Evolutionary conservation across 2,797 vertebrate species (phyloP).

Genomic region (Syngnathus rostellatus): DNA sequence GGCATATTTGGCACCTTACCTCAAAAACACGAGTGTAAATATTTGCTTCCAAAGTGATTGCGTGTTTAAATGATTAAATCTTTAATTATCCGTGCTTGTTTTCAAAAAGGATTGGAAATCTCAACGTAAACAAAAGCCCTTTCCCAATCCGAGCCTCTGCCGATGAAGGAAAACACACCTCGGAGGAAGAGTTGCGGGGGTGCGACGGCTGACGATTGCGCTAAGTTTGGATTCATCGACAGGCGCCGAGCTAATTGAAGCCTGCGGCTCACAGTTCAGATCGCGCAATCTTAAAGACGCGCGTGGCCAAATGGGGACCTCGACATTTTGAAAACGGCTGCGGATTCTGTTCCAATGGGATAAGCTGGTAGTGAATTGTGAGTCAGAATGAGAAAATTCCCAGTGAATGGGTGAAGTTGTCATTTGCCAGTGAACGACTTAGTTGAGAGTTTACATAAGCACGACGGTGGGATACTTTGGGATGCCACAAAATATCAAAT

Average conservation of each 20-base stretch:
- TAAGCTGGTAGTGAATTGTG: no score
- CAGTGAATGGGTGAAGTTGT: background rate
- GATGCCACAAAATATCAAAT: background rate
- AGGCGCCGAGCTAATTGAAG: background rate
- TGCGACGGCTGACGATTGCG: background rate
- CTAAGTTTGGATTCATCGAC: background rate
- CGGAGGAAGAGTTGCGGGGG: background rate
- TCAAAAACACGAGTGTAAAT: background rate
- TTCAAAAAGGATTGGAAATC: constrained; percentile 31
- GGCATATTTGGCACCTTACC: background rate
- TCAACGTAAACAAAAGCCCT: constrained; percentile 28
- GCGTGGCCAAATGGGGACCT: background rate
- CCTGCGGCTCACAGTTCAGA: background rate
- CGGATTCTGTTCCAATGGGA: background rate
- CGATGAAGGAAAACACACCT: background rate
- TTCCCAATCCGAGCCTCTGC: background rate
- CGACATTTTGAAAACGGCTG: background rate
- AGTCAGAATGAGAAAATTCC: background rate
- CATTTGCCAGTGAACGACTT: no score
- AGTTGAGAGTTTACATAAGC: no score
- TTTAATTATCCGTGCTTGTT: constrained; percentile 39
- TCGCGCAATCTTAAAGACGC: background rate
- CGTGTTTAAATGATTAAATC: constrained; percentile 12
- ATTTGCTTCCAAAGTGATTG: constrained; percentile 1
- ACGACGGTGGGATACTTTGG: background rate